These are phyloP conservation scores for Sclerurus mexicanus DNA, from an alignment of 2,113 vertebrate genomes.

Conservation along the genomic window DNA sequence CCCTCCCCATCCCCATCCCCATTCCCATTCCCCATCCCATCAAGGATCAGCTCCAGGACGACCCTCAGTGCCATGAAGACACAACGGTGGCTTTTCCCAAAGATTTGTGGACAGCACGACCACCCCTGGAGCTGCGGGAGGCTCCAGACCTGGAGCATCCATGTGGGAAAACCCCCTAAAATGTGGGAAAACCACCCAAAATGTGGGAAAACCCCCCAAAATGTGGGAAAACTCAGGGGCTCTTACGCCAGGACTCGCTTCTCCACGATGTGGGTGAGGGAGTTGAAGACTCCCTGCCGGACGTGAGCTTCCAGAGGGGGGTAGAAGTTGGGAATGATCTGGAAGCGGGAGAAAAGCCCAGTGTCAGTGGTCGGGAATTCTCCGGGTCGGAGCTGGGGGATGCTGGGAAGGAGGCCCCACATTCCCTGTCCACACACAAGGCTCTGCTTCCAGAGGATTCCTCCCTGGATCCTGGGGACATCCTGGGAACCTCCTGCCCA, in stretches of 20 bases:
- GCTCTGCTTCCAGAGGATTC: neutral
- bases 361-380: neutral
- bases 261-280: conserved; percentile 97
- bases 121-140: neutral
- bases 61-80: no score
- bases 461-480: neutral
- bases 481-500: neutral
- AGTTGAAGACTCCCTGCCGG: conserved; percentile 93
- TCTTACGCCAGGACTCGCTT: conserved; percentile 96
- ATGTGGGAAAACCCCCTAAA: no score
- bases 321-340: conserved; percentile 96
- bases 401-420: neutral
- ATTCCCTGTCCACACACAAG: no score
- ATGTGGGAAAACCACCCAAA: no score
- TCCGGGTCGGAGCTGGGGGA: neutral
- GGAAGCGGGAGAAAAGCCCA: accelerated
- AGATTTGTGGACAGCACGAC: neutral
- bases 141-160: neutral
- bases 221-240: neutral
- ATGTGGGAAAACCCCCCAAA: no score
- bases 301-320: conserved; percentile 90
- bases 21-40: no score
- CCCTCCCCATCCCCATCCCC: no score
- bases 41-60: neutral
- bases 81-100: accelerated